These are phyloP conservation scores for Stegostoma tigrinum DNA, from an alignment of 2,113 vertebrate species.

Conservation along the genomic window DNA sequence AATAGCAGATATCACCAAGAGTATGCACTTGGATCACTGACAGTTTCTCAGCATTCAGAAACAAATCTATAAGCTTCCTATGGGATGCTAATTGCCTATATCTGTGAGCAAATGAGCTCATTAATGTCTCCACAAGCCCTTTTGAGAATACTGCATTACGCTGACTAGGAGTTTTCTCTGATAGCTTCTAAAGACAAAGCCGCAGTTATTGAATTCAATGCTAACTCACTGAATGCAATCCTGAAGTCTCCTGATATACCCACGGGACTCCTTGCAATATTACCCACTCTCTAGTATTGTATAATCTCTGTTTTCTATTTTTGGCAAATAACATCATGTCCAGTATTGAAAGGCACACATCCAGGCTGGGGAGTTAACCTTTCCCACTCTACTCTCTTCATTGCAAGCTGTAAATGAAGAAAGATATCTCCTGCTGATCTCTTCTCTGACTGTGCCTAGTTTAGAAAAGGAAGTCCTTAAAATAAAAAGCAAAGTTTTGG, in stretches of 20 bases:
- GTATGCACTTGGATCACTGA: neutral
- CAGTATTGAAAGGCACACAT: neutral
- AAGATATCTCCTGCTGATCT: neutral
- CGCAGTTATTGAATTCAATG: neutral
- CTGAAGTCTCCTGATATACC: neutral
- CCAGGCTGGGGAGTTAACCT: neutral
- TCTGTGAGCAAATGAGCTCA: neutral
- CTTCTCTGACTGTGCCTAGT: neutral
- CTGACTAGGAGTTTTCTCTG: neutral
- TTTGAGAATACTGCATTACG: neutral
- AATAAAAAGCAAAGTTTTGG: neutral
- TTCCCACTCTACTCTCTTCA: neutral
- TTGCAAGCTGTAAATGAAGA: too few relatives aligned
- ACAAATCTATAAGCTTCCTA: neutral
- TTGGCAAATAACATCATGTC: neutral
- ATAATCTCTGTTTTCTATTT: constrained; percentile 8
- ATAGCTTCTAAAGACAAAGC: neutral
- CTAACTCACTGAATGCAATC: neutral
- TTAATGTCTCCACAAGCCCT: neutral
- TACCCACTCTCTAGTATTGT: neutral
- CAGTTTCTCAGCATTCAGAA: neutral
- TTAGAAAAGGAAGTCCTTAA: too few relatives aligned
- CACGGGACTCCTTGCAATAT: neutral
- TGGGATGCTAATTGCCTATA: neutral
- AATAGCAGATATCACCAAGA: neutral